These are phyloP conservation scores for Drosophila sproati DNA, from an alignment of 1,140 invertebrate species.

Conservation along the genomic window DNA sequence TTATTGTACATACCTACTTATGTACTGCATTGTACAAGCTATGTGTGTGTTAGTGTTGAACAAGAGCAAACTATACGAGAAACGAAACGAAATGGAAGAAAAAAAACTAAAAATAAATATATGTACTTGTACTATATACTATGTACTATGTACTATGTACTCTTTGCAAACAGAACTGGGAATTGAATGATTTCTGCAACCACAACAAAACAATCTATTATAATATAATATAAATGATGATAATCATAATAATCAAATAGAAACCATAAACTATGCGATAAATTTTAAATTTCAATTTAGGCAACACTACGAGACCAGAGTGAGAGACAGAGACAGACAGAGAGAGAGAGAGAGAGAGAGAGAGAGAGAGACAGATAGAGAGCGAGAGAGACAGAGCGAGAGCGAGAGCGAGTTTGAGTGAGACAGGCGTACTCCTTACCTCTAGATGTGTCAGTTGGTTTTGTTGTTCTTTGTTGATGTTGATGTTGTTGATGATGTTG, in stretches of 20 bases:
- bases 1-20: conserved; percentile 6
- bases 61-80: conserved; percentile 15
- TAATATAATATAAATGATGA: conserved; percentile 17
- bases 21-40: neutral
- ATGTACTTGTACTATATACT: neutral
- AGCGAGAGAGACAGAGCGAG: conserved; percentile 21
- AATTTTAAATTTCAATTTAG: conserved; percentile 19
- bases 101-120: conserved; percentile 4
- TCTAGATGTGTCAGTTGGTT: conserved; percentile 63
- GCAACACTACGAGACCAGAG: conserved; percentile 35
- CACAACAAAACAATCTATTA: conserved; percentile 32
- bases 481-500: conserved; percentile 12
- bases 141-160: neutral
- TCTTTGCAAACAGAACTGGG: conserved; percentile 8
- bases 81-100: conserved; percentile 2
- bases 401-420: conserved; percentile 53
- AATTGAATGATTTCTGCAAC: conserved; percentile 15
- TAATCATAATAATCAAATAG: conserved; percentile 11
- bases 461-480: conserved; percentile 27
- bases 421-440: conserved; percentile 75
- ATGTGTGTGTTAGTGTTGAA: conserved; percentile 12
- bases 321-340: conserved; percentile 10
- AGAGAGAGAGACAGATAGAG: conserved; percentile 13
- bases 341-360: conserved; percentile 14
- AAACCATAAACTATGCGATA: conserved; percentile 26